Evolutionary conservation across 2,797 vertebrate species (phyloP).

Genomic region (Caiman crocodilus): DNA sequence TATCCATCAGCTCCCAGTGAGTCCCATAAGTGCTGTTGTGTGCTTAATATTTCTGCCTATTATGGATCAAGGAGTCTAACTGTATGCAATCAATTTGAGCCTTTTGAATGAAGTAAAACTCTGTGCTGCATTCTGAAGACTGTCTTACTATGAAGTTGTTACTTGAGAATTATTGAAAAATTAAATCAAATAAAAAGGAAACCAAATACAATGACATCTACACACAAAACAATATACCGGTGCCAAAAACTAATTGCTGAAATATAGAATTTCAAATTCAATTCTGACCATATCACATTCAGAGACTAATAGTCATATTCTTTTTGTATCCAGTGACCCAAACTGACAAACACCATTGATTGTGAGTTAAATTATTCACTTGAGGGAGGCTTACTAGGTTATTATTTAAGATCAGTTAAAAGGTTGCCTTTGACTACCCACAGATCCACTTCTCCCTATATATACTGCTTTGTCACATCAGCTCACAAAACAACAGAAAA

Average conservation of each 20-base stretch:
- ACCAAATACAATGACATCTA: too few species aligned
- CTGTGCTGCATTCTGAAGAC: background rate
- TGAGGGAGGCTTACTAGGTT: too few species aligned
- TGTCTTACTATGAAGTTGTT: background rate
- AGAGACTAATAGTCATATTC: background rate
- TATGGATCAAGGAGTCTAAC: background rate
- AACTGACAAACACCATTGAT: background rate
- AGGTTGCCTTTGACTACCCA: too few species aligned
- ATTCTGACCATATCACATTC: background rate
- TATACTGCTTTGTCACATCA: too few species aligned
- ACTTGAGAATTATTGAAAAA: background rate
- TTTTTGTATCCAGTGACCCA: background rate
- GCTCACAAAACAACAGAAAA: too few species aligned
- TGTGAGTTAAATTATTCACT: background rate
- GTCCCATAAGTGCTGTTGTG: background rate
- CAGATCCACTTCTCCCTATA: too few species aligned
- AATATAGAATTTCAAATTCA: background rate
- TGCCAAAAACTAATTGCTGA: background rate
- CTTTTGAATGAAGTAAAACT: background rate
- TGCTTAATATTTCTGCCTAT: background rate
- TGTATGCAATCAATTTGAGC: conserved; percentile 9
- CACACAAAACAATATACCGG: background rate
- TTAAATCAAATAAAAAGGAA: too few species aligned
- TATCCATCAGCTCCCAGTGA: background rate
- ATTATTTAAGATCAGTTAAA: too few species aligned